phyloP scores from a whole-genome alignment of 1,140 invertebrate genomes.

The Magallana gigas region DNA sequence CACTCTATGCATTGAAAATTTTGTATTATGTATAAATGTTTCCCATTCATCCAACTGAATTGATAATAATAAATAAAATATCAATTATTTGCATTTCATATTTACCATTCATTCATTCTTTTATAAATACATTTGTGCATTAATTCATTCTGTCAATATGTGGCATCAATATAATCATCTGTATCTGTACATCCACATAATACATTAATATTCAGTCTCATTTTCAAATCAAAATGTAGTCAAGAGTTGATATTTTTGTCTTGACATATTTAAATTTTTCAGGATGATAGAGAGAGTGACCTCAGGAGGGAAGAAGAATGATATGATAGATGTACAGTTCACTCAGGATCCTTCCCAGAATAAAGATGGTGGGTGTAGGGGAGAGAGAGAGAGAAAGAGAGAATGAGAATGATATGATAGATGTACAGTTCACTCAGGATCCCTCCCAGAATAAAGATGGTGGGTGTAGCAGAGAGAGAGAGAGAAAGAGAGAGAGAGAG shows the following conservation, averaged over 20 bases:
- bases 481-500: not conserved
- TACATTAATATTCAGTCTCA: not conserved
- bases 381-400: not conserved
- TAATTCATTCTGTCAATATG: not conserved
- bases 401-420: no score
- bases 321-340: conserved; percentile 64
- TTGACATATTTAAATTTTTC: conserved; percentile 2
- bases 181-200: not conserved
- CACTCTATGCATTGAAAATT: no score
- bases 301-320: not conserved
- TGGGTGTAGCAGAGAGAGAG: conserved; percentile 53
- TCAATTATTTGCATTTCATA: no score
- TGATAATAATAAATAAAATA: no score
- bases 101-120: no score
- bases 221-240: not conserved
- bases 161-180: not conserved
- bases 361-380: conserved; percentile 67
- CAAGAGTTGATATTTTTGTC: no score
- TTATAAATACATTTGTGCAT: not conserved
- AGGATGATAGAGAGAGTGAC: conserved; percentile 71
- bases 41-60: no score
- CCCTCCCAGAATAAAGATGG: conserved; percentile 68
- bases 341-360: conserved; percentile 66
- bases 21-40: no score
- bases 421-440: conserved; percentile 70